Conservation (phyloP, 1,140 invertebrate genomes). For the Leptopilina boulardi region DNA sequence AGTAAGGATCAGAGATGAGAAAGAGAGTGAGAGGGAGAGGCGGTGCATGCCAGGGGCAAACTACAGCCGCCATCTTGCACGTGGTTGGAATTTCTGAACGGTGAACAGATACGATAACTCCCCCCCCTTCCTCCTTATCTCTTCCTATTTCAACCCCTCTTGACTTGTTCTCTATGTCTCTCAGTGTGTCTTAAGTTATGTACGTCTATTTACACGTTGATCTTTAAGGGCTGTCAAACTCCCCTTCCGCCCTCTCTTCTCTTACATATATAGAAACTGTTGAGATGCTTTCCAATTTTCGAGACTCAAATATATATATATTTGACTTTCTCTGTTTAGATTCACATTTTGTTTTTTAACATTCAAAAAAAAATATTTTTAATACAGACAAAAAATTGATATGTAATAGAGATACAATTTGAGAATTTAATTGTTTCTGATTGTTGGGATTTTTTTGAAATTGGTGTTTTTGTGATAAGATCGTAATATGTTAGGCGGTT, state of each 20-base stretch:
- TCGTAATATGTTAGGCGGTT: constrained; percentile 10
- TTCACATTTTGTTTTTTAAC: too few relatives aligned
- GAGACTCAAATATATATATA: too few relatives aligned
- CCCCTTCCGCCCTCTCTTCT: too few relatives aligned
- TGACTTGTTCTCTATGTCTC: constrained; percentile 6
- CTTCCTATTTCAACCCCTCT: constrained; percentile 6
- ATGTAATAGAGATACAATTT: too few relatives aligned
- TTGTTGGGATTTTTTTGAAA: not conserved
- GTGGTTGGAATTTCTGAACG: constrained; percentile 70
- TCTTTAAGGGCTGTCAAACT: constrained; percentile 30
- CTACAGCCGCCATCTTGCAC: constrained; percentile 75
- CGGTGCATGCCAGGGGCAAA: constrained; percentile 70
- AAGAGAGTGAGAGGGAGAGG: constrained; percentile 53
- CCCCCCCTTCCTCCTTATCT: constrained; percentile 38
- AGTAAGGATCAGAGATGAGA: constrained; percentile 40
- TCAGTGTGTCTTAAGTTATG: constrained; percentile 2
- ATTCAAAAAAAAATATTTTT: too few relatives aligned
- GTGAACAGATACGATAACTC: constrained; percentile 52
- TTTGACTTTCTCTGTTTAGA: too few relatives aligned
- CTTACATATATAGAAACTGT: not conserved
- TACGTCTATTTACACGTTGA: constrained; percentile 12
- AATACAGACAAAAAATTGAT: too few relatives aligned
- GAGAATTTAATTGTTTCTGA: too few relatives aligned
- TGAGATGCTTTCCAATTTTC: constrained; percentile 29
- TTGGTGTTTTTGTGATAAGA: constrained; percentile 36